Base-by-base conservation (phyloP, 2,888 invertebrate genomes). In the Clepsis dumicolana region DNA sequence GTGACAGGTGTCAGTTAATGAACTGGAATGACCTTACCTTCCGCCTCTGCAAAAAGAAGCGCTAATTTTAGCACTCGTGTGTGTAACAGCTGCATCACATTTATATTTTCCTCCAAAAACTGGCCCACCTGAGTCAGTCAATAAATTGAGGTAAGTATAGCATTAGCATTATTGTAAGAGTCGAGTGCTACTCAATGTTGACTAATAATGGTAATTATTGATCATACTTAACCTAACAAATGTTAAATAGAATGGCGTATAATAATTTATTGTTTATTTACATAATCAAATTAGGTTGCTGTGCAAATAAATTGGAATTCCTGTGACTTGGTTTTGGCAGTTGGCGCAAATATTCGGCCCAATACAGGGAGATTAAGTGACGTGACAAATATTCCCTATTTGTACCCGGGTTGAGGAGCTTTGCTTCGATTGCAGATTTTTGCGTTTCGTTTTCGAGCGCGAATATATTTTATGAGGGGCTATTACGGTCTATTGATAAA, bases 331-430 rank as follows among this genome's bases (percentile, higher is more conserved):
- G 61, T 25, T 32, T 54, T 56, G 48, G 54, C 54, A 61, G 53
- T 54, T 61, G 61, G 44, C 48, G 48, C 48, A 61, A 32, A 60
- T 21, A 29, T 54, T 54, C 38, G 29, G 32, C 29, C 53, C 65
- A 56, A 56, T 41, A 18, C 54, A 54, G 61, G 61, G 48, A 56
- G 61, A 32, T 56, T 62, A 66, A 62, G 54, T 62, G 54, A 66
- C 66, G 48, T 66, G 66, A 66, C 66, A 66, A 66, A 66, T 66
- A 50, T 62, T 62, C 48, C 66, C 60, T 61, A 56, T 66, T 66
- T 66, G 66, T 66, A 32, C 32, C 25, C 18, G 44, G 48, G 24
- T 14, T 25, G 65, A 38, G 52, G 10, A 1, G 57, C 7, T 52
- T 35, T 61, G 53, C 66, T 56, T 48, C 61, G 54, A 62, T 48